Evolutionary conservation across 1,140 invertebrate genomes (phyloP).

Genomic region (Drosophila neocordata): DNA sequence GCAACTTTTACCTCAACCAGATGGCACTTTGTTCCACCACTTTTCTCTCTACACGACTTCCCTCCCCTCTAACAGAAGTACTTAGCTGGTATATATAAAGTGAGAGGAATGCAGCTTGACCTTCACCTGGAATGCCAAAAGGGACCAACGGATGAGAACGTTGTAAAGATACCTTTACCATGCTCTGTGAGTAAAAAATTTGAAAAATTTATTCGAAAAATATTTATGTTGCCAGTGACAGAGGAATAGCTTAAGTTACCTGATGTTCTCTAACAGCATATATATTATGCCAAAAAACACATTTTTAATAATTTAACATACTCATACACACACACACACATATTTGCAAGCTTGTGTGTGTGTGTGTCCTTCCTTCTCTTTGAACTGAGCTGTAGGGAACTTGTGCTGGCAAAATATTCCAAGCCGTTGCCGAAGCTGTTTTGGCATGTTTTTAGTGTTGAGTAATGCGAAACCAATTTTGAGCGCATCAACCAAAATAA

Average conservation of each 20-base stretch:
- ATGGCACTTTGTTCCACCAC: conserved; percentile 10
- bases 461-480: conserved; percentile 75
- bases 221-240: conserved; percentile 55
- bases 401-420: conserved; percentile 23
- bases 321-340: conserved; percentile 34
- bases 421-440: conserved; percentile 6
- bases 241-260: conserved; percentile 54
- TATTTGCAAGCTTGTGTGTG: conserved; percentile 65
- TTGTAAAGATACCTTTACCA: conserved; percentile 41
- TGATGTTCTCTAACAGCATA: conserved; percentile 63
- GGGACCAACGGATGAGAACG: conserved; percentile 11
- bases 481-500: conserved; percentile 27
- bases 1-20: conserved; percentile 42
- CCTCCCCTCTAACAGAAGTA: conserved; percentile 15
- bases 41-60: neutral
- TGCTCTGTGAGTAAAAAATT: conserved; percentile 48
- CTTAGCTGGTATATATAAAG: conserved; percentile 16
- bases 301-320: conserved; percentile 78
- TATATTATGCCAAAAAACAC: conserved; percentile 73
- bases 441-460: conserved; percentile 53
- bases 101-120: conserved; percentile 58
- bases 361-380: conserved; percentile 69
- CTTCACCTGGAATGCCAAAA: conserved; percentile 70
- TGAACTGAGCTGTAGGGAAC: conserved; percentile 44
- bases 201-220: conserved; percentile 74